Evolutionary conservation across 2,888 invertebrate genomes (phyloP).

Genomic region (Diploptera punctata): DNA sequence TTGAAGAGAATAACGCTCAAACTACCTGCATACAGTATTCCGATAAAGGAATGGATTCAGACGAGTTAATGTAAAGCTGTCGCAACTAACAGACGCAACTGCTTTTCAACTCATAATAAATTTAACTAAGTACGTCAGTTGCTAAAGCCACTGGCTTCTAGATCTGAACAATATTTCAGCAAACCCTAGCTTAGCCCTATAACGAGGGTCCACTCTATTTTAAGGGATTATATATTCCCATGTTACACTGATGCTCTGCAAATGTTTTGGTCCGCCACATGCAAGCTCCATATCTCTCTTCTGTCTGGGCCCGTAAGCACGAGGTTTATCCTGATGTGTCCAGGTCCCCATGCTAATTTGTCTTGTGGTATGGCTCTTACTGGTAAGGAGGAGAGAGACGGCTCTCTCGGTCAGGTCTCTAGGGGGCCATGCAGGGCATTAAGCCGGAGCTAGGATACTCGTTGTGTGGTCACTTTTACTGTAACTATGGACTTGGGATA

Average conservation of each 20-base stretch:
- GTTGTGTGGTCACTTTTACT: too few species aligned
- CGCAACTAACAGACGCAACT: too few species aligned
- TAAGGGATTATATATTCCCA: conserved; percentile 16
- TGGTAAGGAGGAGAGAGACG: conserved; percentile 9
- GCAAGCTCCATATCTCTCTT: too few species aligned
- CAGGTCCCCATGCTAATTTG: conserved; percentile 42
- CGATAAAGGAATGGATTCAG: too few species aligned
- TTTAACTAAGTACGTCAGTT: conserved; percentile 18
- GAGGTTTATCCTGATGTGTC: conserved; percentile 20
- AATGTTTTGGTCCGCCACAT: background rate
- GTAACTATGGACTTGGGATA: too few species aligned
- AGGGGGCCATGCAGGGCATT: conserved; percentile 16
- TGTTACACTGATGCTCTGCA: conserved; percentile 9
- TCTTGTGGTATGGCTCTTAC: conserved; percentile 32
- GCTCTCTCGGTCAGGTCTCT: conserved; percentile 13
- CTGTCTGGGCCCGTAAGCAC: background rate
- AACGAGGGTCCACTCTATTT: conserved; percentile 12
- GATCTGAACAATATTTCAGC: conserved; percentile 12
- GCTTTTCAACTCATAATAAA: conserved; percentile 7
- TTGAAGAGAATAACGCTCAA: too few species aligned
- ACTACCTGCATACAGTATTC: too few species aligned
- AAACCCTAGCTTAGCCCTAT: background rate
- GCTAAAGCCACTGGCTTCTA: background rate
- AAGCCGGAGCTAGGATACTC: background rate
- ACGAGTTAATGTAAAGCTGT: too few species aligned